phyloP scores from a whole-genome alignment of 1,140 invertebrate genomes.

The Hesperophylax magnus region DNA sequence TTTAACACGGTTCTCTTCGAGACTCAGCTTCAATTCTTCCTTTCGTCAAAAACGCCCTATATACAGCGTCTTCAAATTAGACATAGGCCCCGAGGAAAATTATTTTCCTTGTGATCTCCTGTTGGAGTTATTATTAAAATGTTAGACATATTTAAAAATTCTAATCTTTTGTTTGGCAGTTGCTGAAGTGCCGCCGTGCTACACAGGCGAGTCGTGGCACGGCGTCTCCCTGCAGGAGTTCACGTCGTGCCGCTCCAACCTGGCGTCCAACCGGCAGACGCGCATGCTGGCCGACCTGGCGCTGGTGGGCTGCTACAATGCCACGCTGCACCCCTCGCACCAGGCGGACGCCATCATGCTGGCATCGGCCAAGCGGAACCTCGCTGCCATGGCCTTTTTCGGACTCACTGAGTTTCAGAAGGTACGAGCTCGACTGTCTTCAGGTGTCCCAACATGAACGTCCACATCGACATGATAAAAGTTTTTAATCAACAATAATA shows the following conservation, averaged over 20 bases:
- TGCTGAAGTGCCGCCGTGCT: conserved; percentile 85
- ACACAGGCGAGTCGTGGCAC: conserved; percentile 76
- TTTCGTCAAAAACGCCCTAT: too few species aligned
- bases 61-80: too few species aligned
- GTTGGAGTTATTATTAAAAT: too few species aligned
- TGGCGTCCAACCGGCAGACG: conserved; percentile 96
- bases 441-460: too few species aligned
- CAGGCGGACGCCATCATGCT: conserved; percentile 93
- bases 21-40: too few species aligned
- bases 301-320: conserved; percentile 96
- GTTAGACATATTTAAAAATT: too few species aligned
- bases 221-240: conserved; percentile 86
- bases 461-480: too few species aligned
- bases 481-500: too few species aligned
- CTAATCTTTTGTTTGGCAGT: conserved; percentile 61
- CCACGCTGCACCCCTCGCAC: conserved; percentile 84
- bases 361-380: conserved; percentile 94
- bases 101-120: too few species aligned
- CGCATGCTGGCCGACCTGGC: conserved; percentile 97
- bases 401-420: conserved; percentile 96
- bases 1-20: too few species aligned
- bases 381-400: conserved; percentile 96
- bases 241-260: conserved; percentile 90
- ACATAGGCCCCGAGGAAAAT: too few species aligned
- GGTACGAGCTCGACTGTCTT: conserved; percentile 65